Base-by-base conservation (phyloP, 2,888 invertebrate genomes). In the Girardia tigrina region DNA sequence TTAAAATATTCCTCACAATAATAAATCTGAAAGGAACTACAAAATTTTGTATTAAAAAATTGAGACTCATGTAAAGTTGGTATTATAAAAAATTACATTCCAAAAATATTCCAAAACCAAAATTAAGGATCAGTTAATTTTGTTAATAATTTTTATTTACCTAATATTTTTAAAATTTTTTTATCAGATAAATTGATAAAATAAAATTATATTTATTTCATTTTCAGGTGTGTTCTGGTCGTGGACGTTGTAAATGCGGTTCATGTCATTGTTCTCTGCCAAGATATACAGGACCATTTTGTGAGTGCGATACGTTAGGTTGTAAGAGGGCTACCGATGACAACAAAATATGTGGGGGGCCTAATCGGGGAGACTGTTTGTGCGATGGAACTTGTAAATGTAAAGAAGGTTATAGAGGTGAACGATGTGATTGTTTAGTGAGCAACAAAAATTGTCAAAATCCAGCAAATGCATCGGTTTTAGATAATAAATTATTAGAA, bases 301-400 rank as follows among this genome's bases (percentile, higher is more conserved):
- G 75, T 42, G 75, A 74, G 6, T 75, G 75, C 56, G 75, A 75
- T 29, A 6, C 14, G 20, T 26, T 36, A 36, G 75, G 75, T 6
- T 75, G 75, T 75, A 28, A 29, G 27, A 29, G 75, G n/a, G 75
- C 75, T 23, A 28, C 72, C 27, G 75, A 75, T 42, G 74, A 75
- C 26, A 75, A 75, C 36, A 29, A 28, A 26, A 73, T 75, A 2
- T 75, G 75, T 75, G 75, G 75, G 16, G 73, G 75, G 14, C 1
- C 2, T 4, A 74, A 20, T 8, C 75, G 75, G 20, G 75, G 75
- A 2, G 28, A 23, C 1, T 75, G 75, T 36, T 14, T 4, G 20
- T 75, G 75, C 28, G 20, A 73, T 29, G 75, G 75, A 2, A 73
- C 26, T 12, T 75, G 75, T 28, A 26, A 14, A 2, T 75, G 75